Evolutionary conservation across 2,888 invertebrate species (phyloP).

Genomic region (Mythimna albipuncta): DNA sequence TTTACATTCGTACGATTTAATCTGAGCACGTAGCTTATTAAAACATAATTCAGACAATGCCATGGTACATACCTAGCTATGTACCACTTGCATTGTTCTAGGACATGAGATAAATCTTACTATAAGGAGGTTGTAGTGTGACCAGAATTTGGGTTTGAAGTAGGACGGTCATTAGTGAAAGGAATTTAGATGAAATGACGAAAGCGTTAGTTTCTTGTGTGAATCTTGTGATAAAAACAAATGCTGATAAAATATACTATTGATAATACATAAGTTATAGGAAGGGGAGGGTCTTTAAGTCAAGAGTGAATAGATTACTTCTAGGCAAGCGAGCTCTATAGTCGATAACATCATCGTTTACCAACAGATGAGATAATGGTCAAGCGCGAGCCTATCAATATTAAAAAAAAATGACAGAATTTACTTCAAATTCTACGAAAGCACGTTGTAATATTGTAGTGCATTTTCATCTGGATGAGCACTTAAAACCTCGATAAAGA

Average conservation of each 20-base stretch:
- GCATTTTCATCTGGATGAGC: too few relatives aligned
- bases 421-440: too few relatives aligned
- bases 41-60: constrained; percentile 65
- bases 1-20: constrained; percentile 42
- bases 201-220: background rate
- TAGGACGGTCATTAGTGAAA: constrained; percentile 8
- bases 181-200: constrained; percentile 4
- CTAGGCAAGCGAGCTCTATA: too few relatives aligned
- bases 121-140: constrained; percentile 55
- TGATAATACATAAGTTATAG: background rate
- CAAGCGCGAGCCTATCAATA: too few relatives aligned
- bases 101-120: constrained; percentile 70
- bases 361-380: too few relatives aligned
- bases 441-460: too few relatives aligned
- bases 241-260: background rate
- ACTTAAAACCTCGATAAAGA: too few relatives aligned
- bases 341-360: too few relatives aligned
- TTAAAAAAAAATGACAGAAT: too few relatives aligned
- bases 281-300: too few relatives aligned
- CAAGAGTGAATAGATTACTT: too few relatives aligned
- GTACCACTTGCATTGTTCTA: constrained; percentile 68
- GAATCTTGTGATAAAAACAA: background rate
- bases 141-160: constrained; percentile 30
- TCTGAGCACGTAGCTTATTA: constrained; percentile 57
- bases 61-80: constrained; percentile 28